Base-by-base conservation (phyloP, 2,888 invertebrate genomes). In the Timandra comae region DNA sequence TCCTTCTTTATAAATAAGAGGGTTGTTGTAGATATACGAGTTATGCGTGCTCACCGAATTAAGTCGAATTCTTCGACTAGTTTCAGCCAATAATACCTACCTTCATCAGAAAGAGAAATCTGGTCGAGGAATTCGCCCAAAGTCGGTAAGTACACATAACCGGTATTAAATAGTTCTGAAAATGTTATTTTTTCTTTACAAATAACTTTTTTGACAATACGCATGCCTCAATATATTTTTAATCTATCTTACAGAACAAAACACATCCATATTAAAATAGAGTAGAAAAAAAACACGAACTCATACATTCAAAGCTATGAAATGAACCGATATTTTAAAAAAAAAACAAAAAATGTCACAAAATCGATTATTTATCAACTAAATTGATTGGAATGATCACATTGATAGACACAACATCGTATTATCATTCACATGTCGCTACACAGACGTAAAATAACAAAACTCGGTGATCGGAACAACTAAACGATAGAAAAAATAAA, bases 261-360 rank as follows among this genome's bases (percentile, higher is more conserved):
- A 67, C 67, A 68, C 50, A 55, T 39, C 61, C 56, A 61, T 56
- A 60, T 55, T 41, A 57, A 43, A 54, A 51, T n/a, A n/a, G n/a
- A 16, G 16, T 16, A 16, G 16, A 6, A 16, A 16, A 33, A 42
- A 38, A 45, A 46, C 45, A 48, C 31, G 60, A 67, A 68, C 63
- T 69, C 69, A 69, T 56, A 79, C 82, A 85, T 72, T 73, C 69
- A 82, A 84, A 82, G 82, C 82, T 64, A 64, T 73, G 78, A 77
- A 59, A 75, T 78, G 75, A 61, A 39, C 52, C 33, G 46, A 49
- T 54, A 49, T 39, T 33, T 51, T 44, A 3, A 16, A 16, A 16
- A 3, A 16, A 16, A 16, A 16, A 5, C 16, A 6, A 16, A n/a
- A n/a, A n/a, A 16, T 16, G 6, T 48, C 40, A 40, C 48, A 40